Percentiles rank a stretch among this genome's conserved stretches.
Evolutionary conservation across 1,140 invertebrate species (phyloP).

Genomic region (Ips nitidus): DNA sequence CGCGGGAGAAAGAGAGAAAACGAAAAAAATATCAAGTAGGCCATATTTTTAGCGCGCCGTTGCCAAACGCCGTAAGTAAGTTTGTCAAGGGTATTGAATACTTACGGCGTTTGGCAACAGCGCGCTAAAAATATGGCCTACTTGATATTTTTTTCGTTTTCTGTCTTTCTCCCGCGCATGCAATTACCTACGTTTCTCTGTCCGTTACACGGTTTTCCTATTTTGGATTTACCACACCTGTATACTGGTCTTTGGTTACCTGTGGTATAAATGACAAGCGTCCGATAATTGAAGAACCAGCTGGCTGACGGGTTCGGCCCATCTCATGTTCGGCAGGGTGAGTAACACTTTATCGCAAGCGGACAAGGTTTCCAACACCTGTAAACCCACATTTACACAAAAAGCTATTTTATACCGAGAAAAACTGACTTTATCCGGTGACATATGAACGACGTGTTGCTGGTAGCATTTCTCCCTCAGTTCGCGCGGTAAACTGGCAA

Average conservation of each 20-base stretch:
- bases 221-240: too few species aligned
- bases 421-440: conserved; percentile 29
- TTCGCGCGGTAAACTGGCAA: conserved; percentile 77
- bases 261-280: conserved; percentile 58
- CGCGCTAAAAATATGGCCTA: too few species aligned
- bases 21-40: too few species aligned
- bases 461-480: conserved; percentile 80
- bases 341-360: conserved; percentile 70
- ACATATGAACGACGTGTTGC: conserved; percentile 76
- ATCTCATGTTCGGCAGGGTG: conserved; percentile 68
- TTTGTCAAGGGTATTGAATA: too few species aligned
- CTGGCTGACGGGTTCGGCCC: conserved; percentile 70
- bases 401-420: not conserved
- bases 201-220: too few species aligned
- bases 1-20: too few species aligned
- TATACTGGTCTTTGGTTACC: conserved; percentile 7
- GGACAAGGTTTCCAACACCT: conserved; percentile 59
- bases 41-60: too few species aligned
- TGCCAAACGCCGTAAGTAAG: too few species aligned
- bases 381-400: not conserved
- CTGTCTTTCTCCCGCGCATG: too few species aligned
- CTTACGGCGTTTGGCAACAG: too few species aligned
- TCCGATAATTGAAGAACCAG: conserved; percentile 68
- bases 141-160: too few species aligned
- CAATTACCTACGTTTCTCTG: too few species aligned